These are phyloP conservation scores for Lasiurus cinereus DNA, from an alignment of 2,113 vertebrate species.

Conservation along the genomic window DNA sequence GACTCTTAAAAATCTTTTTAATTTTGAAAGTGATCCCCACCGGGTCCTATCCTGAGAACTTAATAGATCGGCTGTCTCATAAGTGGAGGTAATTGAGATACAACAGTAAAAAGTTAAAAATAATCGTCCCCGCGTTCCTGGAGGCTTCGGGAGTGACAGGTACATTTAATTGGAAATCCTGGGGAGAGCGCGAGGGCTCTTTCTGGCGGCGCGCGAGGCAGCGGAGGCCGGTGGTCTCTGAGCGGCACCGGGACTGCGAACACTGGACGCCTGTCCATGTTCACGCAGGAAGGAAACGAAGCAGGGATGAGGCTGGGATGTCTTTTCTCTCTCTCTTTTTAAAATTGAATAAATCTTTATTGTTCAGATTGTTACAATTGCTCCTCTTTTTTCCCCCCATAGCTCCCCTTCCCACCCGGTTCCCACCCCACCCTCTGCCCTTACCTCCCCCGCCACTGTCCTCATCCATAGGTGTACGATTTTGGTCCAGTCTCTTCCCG, in stretches of 20 bases:
- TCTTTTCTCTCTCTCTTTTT: neutral
- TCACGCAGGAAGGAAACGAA: neutral
- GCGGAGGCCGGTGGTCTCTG: neutral
- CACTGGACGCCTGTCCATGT: neutral
- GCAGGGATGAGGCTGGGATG: neutral
- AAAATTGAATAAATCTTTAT: too few species aligned
- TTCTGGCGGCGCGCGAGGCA: neutral
- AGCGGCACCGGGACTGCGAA: neutral
- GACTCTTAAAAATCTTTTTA: constrained; percentile 83
- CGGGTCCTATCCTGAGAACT: constrained; percentile 76
- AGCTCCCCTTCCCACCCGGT: too few species aligned
- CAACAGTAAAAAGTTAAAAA: constrained; percentile 75
- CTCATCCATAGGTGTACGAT: too few species aligned
- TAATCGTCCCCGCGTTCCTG: constrained; percentile 58
- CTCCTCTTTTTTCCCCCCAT: too few species aligned
- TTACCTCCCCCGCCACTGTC: too few species aligned
- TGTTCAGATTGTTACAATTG: too few species aligned
- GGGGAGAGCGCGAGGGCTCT: neutral
- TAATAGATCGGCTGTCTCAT: constrained; percentile 79
- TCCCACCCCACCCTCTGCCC: too few species aligned
- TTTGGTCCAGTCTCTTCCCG: too few species aligned
- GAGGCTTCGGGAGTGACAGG: constrained; percentile 62
- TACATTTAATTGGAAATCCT: constrained; percentile 49
- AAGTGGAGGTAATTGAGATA: constrained; percentile 81
- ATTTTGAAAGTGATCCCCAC: constrained; percentile 80